Evolutionary conservation across 53 echinoderm and acorn worm genomes (phyloP).

Genomic region (Temnopleurus reevesii): DNA sequence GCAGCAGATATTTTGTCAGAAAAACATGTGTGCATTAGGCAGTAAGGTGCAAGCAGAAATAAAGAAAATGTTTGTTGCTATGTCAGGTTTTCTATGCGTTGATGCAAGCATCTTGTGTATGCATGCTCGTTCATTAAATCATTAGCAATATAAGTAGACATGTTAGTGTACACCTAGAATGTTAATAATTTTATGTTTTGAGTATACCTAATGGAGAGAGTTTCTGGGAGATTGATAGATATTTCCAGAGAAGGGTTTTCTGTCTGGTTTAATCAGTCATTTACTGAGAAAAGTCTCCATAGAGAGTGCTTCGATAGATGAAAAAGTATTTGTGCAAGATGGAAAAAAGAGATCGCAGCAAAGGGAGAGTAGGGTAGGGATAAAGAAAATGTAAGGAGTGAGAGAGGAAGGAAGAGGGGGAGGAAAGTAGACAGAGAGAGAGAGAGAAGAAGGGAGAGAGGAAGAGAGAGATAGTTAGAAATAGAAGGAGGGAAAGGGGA

Average conservation of each 20-base stretch:
- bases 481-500: neutral
- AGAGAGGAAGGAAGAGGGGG: neutral
- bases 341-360: neutral
- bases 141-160: neutral
- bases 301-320: neutral
- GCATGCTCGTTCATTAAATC: too few relatives aligned
- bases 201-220: neutral
- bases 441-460: neutral
- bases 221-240: neutral
- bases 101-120: too few relatives aligned
- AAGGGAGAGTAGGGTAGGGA: neutral
- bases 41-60: too few relatives aligned
- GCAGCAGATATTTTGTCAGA: too few relatives aligned
- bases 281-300: neutral
- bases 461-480: neutral
- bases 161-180: neutral
- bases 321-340: neutral
- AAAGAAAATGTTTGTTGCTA: too few relatives aligned
- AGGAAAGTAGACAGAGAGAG: neutral
- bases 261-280: neutral
- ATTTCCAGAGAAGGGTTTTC: neutral
- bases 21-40: too few relatives aligned
- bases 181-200: conserved; percentile 14
- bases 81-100: too few relatives aligned
- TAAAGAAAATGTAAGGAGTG: neutral